Percentiles rank a stretch among this genome's conserved stretches.
Conservation (phyloP, 1,140 invertebrate species). For the Hylyphantes graminicola region DNA sequence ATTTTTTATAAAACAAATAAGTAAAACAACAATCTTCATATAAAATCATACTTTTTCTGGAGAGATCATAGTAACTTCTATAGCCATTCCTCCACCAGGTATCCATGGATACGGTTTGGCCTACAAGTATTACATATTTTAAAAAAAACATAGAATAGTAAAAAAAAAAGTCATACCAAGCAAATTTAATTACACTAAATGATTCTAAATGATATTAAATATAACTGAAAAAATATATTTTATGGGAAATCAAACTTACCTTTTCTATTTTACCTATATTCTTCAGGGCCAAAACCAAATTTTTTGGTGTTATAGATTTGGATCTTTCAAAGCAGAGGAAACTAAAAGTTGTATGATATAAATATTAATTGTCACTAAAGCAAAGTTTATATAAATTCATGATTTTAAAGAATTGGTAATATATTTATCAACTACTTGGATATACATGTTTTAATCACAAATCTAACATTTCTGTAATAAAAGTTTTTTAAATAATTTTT, state of each 20-base stretch:
- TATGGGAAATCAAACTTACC: constrained; percentile 62
- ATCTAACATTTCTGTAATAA: too few relatives aligned
- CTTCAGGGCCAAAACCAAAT: constrained; percentile 68
- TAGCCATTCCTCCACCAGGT: constrained; percentile 69
- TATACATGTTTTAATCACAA: too few relatives aligned
- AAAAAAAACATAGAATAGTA: constrained; percentile 1
- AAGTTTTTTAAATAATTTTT: too few relatives aligned
- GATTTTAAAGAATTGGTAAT: too few relatives aligned
- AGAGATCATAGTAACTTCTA: constrained; percentile 67
- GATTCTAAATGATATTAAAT: background rate
- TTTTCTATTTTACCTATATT: constrained; percentile 68
- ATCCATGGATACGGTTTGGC: constrained; percentile 69
- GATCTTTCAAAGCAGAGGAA: constrained; percentile 70
- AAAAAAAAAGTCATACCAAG: background rate
- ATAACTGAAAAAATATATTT: background rate
- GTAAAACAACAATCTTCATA: background rate
- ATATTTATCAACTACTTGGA: too few relatives aligned
- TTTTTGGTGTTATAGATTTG: constrained; percentile 67
- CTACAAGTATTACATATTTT: constrained; percentile 56
- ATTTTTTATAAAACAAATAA: background rate
- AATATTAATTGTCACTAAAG: too few relatives aligned
- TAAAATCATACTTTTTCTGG: constrained; percentile 65
- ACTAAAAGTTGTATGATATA: constrained; percentile 63
- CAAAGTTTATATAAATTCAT: too few relatives aligned
- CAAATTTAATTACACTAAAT: background rate